phyloP scores from a whole-genome alignment of 2,888 invertebrate species.

The Prenolepis imparis region DNA sequence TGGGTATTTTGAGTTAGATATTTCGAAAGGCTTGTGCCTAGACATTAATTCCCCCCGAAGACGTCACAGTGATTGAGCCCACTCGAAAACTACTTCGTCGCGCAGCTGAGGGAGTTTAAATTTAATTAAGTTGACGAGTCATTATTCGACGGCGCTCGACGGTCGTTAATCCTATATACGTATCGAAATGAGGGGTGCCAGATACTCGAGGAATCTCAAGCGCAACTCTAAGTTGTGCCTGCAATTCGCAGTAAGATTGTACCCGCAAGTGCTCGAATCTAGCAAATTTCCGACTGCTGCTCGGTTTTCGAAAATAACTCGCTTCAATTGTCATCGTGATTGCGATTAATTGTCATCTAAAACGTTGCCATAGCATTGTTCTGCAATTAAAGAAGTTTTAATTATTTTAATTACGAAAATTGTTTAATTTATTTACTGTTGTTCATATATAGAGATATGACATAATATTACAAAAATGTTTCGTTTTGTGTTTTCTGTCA shows the following conservation, averaged over 20 bases:
- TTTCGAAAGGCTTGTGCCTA: neutral
- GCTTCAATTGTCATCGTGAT: neutral
- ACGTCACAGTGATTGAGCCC: conserved; percentile 44
- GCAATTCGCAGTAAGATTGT: neutral
- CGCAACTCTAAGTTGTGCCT: conserved; percentile 22
- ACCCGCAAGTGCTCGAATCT: conserved; percentile 16
- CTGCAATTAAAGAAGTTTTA: conserved; percentile 10
- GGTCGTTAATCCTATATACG: conserved; percentile 48
- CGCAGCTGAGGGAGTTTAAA: conserved; percentile 19
- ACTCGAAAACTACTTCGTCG: conserved; percentile 46
- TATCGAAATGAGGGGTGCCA: conserved; percentile 48
- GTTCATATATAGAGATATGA: conserved; percentile 20
- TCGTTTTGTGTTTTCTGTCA: neutral
- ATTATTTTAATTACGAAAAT: conserved; percentile 30
- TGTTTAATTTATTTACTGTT: conserved; percentile 4
- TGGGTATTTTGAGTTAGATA: conserved; percentile 4
- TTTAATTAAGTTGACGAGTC: conserved; percentile 61
- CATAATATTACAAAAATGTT: neutral
- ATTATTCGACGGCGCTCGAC: conserved; percentile 51
- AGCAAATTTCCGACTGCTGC: conserved; percentile 27
- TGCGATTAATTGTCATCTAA: neutral
- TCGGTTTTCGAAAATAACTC: conserved; percentile 36
- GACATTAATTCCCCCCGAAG: conserved; percentile 32
- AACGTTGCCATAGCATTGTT: neutral
- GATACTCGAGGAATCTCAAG: conserved; percentile 40